Conservation (phyloP, 2,113 vertebrate genomes). For the Thermophis baileyi region DNA sequence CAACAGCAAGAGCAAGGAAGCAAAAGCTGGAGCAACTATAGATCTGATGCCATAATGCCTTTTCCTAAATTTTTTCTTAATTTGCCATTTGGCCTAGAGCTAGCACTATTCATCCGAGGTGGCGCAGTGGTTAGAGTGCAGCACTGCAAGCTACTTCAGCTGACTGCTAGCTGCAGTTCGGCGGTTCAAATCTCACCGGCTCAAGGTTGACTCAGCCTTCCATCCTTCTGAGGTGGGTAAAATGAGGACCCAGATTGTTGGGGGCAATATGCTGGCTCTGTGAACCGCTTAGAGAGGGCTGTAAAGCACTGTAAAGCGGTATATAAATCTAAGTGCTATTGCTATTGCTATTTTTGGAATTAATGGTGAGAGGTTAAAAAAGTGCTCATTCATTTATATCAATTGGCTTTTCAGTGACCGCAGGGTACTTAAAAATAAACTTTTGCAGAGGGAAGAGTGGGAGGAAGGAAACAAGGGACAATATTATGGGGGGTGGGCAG, state of each 20-base stretch:
- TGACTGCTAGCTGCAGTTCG: too few relatives aligned
- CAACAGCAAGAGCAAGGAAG: background rate
- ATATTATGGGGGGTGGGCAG: background rate
- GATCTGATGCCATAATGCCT: background rate
- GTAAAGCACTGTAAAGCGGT: too few relatives aligned
- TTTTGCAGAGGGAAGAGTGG: background rate
- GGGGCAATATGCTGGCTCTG: too few relatives aligned
- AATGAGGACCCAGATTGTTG: too few relatives aligned
- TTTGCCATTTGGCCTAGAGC: background rate
- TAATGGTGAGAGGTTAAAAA: background rate
- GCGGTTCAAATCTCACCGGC: too few relatives aligned
- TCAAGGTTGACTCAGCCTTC: too few relatives aligned
- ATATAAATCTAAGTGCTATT: too few relatives aligned
- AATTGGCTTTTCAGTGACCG: background rate
- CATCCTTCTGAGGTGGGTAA: too few relatives aligned
- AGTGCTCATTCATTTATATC: background rate
- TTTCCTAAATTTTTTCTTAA: background rate
- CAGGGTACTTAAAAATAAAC: background rate
- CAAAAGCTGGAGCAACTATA: background rate
- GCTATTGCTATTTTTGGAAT: background rate
- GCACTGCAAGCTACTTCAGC: too few relatives aligned
- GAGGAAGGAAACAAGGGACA: background rate
- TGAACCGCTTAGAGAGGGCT: too few relatives aligned
- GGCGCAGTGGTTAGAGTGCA: too few relatives aligned
- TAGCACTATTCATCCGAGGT: background rate